These are phyloP conservation scores for Cerastis leucographa DNA, from an alignment of 2,888 invertebrate species.

Conservation along the genomic window DNA sequence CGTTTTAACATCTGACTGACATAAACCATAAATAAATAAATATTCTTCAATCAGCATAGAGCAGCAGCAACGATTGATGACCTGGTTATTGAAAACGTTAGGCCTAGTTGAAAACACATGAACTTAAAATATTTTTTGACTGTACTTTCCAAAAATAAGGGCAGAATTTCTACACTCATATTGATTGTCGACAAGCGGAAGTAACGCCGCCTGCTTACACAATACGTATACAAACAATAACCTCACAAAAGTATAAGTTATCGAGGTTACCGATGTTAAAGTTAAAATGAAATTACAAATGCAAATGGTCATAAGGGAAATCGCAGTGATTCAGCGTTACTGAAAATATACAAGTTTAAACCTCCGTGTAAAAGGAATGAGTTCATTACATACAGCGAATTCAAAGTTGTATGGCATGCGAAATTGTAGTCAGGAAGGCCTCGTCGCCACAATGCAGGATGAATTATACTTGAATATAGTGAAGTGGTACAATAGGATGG, in stretches of 20 bases:
- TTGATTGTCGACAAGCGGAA: slow-evolving; percentile 29
- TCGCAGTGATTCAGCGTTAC: slow-evolving; percentile 32
- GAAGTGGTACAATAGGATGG: slow-evolving; percentile 44
- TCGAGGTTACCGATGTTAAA: slow-evolving; percentile 26
- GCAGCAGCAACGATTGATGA: not conserved
- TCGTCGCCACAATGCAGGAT: slow-evolving; percentile 39
- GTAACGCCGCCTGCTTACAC: slow-evolving; percentile 19
- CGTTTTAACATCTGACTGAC: not conserved
- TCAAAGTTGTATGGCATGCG: slow-evolving; percentile 41
- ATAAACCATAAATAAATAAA: not conserved
- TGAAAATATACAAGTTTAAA: slow-evolving; percentile 33
- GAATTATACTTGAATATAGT: slow-evolving; percentile 46
- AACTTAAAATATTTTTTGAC: not conserved
- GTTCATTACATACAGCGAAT: slow-evolving; percentile 26
- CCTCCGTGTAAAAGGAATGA: slow-evolving; percentile 41
- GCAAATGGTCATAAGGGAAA: slow-evolving; percentile 41
- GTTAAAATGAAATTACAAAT: slow-evolving; percentile 47
- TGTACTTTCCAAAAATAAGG: not conserved
- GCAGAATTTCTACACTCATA: slow-evolving; percentile 18
- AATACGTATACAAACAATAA: slow-evolving; percentile 22
- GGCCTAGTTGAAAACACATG: not conserved
- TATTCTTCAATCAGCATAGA: not conserved
- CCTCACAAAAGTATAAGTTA: not conserved
- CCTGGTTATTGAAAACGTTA: not conserved
- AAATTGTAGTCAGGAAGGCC: slow-evolving; percentile 46